Evolutionary conservation across 2,888 invertebrate species (phyloP).

Genomic region (Trachelus iudaicus): DNA sequence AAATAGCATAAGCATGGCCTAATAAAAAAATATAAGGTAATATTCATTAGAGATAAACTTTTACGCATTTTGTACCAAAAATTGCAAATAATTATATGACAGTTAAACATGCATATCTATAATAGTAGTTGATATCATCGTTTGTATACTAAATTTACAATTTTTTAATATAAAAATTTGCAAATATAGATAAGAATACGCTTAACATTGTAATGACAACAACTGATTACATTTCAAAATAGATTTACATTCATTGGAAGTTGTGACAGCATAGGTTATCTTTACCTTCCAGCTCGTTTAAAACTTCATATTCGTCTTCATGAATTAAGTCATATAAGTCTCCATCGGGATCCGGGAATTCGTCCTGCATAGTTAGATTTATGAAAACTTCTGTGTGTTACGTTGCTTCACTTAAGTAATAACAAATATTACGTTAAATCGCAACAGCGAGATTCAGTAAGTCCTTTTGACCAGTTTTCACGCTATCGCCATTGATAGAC

Average conservation of each 20-base stretch:
- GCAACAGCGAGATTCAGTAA: background rate
- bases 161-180: background rate
- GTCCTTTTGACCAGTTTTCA: background rate
- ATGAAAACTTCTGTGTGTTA: background rate
- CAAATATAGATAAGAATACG: background rate
- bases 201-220: background rate
- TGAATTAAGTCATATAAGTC: constrained; percentile 61
- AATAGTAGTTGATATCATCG: background rate
- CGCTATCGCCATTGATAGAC: background rate
- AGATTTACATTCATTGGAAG: background rate
- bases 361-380: constrained; percentile 44
- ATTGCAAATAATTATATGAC: background rate
- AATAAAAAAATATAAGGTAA: background rate
- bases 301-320: constrained; percentile 57
- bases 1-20: background rate
- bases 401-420: background rate
- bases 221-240: background rate
- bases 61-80: background rate
- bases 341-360: constrained; percentile 64
- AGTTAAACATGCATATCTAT: background rate
- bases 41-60: background rate
- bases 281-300: constrained; percentile 58
- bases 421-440: background rate
- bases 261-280: constrained; percentile 21
- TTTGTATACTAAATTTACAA: background rate